Conservation (phyloP, 2,888 invertebrate species). For the Galerucella pusilla region DNA sequence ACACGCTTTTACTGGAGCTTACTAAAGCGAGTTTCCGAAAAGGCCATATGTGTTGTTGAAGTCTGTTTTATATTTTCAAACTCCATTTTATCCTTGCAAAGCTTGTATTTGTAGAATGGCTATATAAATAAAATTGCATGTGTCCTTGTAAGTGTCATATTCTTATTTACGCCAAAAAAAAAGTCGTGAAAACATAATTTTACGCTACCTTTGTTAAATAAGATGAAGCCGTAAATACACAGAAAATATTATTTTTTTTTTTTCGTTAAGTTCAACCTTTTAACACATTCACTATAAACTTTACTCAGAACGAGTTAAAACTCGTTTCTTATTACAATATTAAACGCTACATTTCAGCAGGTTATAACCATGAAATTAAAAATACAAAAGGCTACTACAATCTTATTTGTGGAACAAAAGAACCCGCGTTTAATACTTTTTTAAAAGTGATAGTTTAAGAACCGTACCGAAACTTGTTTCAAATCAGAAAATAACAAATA, state of each 20-base stretch:
- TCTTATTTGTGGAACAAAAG: constrained; percentile 43
- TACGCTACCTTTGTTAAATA: constrained; percentile 11
- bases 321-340: constrained; percentile 40
- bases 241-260: constrained; percentile 19
- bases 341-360: constrained; percentile 45
- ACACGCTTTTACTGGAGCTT: too few species aligned
- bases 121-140: not conserved
- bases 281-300: constrained; percentile 19
- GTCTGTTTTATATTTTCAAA: too few species aligned
- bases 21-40: too few species aligned
- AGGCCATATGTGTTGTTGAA: too few species aligned
- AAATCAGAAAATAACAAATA: too few species aligned
- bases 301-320: constrained; percentile 15
- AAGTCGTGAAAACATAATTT: constrained; percentile 3
- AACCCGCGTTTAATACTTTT: constrained; percentile 23
- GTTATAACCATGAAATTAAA: constrained; percentile 48
- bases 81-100: too few species aligned
- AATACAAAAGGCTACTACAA: constrained; percentile 44
- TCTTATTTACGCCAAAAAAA: not conserved
- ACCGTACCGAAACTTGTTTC: too few species aligned
- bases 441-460: not conserved
- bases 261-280: constrained; percentile 7
- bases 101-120: not conserved
- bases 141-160: not conserved
- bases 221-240: not conserved